Evolutionary conservation across 2,113 vertebrate genomes (phyloP), one percentile per base, ranked within the genome.

Genomic region (Crotalus tigris): DNA sequence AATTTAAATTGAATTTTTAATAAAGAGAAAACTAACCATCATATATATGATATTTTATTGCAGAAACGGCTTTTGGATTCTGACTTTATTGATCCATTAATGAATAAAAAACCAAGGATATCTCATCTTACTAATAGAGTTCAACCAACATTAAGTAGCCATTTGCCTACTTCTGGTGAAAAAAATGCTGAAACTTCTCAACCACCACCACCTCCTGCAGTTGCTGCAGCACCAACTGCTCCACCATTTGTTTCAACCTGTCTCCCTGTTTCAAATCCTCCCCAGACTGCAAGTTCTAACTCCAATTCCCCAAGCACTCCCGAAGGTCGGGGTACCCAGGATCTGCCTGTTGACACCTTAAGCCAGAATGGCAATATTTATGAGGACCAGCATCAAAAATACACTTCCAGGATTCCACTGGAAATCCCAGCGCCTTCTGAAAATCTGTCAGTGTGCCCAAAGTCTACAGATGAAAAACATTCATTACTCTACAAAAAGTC

Each of bases 231-330:
- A 95, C 95, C 93, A 5, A 13, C 93, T 91, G 24, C 69, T 81
- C 96, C 94, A 46, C 96, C 91, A 17, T 93, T 97, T 96, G 95
- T 97, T 96, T 94, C 97, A 85, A 93, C 97, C 51, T 94, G 96
- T 95, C 97, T 97, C 92, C 97, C 98, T 0, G 46, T 97, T 89
- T 97, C 98, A 46, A 98, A 97, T 87, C 97, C 97, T 89, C 97
- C 97, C 11, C 97, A 96, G 89, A 96, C 97, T 95, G 46, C 97
- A 95, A 98, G 98, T 96, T 99, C 98, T 91, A 98, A 97, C 97
- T 98, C 98, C 94, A 98, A 97, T 94, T 99, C 98, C 59, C 98
- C 98, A 58, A 98, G 98, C 97, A 99, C 98, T 93, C 98, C 98
- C 0, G 98, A 99, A 96, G 98, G 98, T 94, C 97, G 95, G 9